Conservation (phyloP, 2,113 vertebrate genomes). For the Malaclemys terrapin region DNA sequence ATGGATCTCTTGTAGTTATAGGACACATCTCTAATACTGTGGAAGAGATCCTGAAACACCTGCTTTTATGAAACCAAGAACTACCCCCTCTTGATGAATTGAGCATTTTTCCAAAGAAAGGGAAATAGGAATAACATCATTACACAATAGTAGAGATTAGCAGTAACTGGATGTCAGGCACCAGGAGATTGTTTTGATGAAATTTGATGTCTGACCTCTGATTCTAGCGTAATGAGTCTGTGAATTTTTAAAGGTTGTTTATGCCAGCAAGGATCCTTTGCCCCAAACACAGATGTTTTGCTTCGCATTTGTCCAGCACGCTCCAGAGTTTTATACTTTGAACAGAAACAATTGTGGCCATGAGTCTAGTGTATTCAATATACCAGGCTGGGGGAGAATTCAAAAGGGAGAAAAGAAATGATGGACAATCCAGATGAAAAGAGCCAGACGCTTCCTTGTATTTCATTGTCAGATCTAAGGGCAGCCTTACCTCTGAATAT, state of each 20-base stretch:
- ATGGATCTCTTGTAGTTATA: conserved; percentile 7
- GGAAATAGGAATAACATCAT: conserved; percentile 48
- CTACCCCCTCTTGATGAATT: conserved; percentile 33
- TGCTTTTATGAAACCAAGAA: conserved; percentile 1
- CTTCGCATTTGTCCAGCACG: conserved; percentile 7
- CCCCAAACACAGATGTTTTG: conserved; percentile 18
- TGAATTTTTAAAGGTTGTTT: conserved; percentile 46
- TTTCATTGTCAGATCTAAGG: background rate
- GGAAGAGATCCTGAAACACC: background rate
- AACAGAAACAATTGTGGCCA: background rate
- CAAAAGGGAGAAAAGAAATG: background rate
- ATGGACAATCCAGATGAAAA: background rate
- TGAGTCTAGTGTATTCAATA: conserved; percentile 1
- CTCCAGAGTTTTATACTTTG: background rate
- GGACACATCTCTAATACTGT: background rate
- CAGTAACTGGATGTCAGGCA: conserved; percentile 49
- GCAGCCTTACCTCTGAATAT: background rate
- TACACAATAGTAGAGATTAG: conserved; percentile 33
- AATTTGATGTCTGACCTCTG: conserved; percentile 44
- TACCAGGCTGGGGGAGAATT: background rate
- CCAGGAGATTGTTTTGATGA: conserved; percentile 48
- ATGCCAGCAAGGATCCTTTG: conserved; percentile 12
- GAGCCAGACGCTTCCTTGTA: conserved; percentile 13
- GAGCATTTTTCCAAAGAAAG: conserved; percentile 25
- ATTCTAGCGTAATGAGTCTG: conserved; percentile 25